Base-by-base conservation (phyloP, 2,888 invertebrate species). In the Leptinotarsa rubiginosa region DNA sequence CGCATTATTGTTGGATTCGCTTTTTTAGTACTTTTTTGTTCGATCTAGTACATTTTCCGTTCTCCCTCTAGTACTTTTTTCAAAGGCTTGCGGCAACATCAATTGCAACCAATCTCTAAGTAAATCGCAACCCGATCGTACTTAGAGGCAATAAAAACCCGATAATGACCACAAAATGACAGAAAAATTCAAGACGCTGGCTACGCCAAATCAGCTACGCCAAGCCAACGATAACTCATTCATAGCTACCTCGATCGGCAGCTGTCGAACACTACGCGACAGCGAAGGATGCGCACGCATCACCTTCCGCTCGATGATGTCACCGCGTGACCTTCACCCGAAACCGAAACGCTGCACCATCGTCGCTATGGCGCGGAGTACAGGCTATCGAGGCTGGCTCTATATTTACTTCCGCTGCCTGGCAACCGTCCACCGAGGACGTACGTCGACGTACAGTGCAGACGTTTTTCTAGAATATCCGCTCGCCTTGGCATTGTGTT, bases 351-450 rank as follows among this genome's bases (percentile, higher is more conserved):
- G 77, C 70, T 69, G 75, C 54, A 22, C 22, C 13, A 56, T 50
- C n/a, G 50, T 41, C 50, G 50, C 56, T 22, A 13, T 56, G 56
- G 56, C 56, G 25, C 56, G 20, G 56, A 2, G 15, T 10, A n/a
- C 67, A 69, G 50, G 25, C 25, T 41, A 67, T 49, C 41, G 41
- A 20, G 66, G 72, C 54, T 31, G 69, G 74, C 75, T 81, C 81
- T 75, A 81, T 77, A 81, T 71, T 80, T 78, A 75, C 76, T 79
- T 79, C 81, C 77, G 69, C 56, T 47, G 66, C 74, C 69, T 73
- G 77, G 79, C 71, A 67, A 72, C 68, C 59, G 22, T 62, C 52
- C 25, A 56, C 20, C 54, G 70, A 12, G 52, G 15, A 62, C 73
- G 76, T 78, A 77, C 25, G 79, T 79, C 78, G 74, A 41, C 54